Conservation (phyloP, 1,140 invertebrate species). For the Drosophila suzukii region DNA sequence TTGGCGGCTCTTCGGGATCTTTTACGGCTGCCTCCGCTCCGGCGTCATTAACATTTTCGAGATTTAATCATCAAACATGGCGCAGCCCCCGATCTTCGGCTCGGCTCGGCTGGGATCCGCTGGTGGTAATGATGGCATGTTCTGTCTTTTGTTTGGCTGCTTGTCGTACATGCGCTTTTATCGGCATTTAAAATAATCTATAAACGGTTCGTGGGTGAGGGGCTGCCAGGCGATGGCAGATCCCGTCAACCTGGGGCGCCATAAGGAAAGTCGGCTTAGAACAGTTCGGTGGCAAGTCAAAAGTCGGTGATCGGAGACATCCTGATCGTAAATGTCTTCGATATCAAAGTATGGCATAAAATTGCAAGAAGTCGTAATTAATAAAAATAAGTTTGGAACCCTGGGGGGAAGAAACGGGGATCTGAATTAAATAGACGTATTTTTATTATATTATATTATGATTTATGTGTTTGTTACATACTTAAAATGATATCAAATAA, state of each 20-base stretch:
- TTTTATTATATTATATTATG: too few relatives aligned
- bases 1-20: constrained; percentile 32
- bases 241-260: constrained; percentile 55
- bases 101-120: constrained; percentile 25
- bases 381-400: not conserved
- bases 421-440: not conserved
- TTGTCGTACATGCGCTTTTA: constrained; percentile 83
- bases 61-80: constrained; percentile 84
- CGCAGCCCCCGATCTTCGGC: constrained; percentile 45
- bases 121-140: constrained; percentile 81
- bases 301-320: constrained; percentile 41
- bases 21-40: constrained; percentile 67
- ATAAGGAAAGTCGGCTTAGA: constrained; percentile 17
- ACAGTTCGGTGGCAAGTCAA: constrained; percentile 37
- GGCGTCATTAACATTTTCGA: constrained; percentile 80
- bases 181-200: constrained; percentile 69
- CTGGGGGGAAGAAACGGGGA: not conserved
- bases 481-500: too few relatives aligned
- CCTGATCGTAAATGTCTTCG: constrained; percentile 21
- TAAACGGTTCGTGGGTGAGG: constrained; percentile 17
- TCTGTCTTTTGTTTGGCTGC: constrained; percentile 76
- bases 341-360: constrained; percentile 30
- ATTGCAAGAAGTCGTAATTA: constrained; percentile 20
- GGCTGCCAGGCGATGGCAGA: constrained; percentile 13
- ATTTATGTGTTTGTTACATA: too few relatives aligned